Conservation (phyloP, 2,888 invertebrate species). For the Schizotus pectinicornis region DNA sequence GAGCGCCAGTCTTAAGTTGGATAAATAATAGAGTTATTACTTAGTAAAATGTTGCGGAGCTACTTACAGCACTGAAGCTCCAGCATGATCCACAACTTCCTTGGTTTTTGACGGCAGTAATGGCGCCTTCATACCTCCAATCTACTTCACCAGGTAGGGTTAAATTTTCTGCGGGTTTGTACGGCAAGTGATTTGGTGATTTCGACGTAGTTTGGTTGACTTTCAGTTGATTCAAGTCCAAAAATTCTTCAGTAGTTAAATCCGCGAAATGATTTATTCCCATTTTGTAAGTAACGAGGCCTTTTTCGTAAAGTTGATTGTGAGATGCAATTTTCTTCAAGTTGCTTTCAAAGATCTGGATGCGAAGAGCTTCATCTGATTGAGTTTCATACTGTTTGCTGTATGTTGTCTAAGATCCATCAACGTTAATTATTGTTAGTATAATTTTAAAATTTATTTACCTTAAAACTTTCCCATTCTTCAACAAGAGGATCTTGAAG, state of each 20-base stretch:
- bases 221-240: not conserved
- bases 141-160: constrained; percentile 6
- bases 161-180: too few species aligned
- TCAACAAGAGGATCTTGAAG: too few species aligned
- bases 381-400: too few species aligned
- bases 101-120: constrained; percentile 20
- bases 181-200: too few species aligned
- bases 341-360: constrained; percentile 30
- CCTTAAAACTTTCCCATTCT: too few species aligned
- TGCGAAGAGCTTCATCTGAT: constrained; percentile 30
- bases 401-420: too few species aligned
- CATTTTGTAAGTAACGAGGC: constrained; percentile 20
- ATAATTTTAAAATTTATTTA: too few species aligned
- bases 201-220: not conserved
- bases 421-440: too few species aligned
- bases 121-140: constrained; percentile 15
- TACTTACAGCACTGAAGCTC: constrained; percentile 17
- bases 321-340: constrained; percentile 30
- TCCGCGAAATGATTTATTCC: constrained; percentile 38
- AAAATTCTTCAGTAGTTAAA: constrained; percentile 35
- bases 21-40: not conserved
- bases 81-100: constrained; percentile 22
- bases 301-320: constrained; percentile 23
- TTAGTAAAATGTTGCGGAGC: not conserved
- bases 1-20: constrained; percentile 6